Evolutionary conservation across 2,797 vertebrate species (phyloP).

Genomic region (Pantherophis alleghaniensis): DNA sequence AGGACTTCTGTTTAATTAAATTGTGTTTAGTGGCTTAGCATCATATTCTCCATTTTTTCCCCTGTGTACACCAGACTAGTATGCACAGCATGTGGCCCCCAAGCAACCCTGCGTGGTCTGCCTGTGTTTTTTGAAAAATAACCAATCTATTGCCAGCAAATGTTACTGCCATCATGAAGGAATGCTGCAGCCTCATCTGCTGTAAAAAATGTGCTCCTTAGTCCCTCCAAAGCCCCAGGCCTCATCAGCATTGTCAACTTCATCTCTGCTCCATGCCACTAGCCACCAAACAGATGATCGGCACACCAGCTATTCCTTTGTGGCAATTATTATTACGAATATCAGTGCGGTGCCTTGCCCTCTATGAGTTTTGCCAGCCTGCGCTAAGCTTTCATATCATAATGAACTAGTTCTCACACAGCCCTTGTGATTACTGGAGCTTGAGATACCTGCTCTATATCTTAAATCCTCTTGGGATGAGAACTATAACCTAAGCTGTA

Average conservation of each 20-base stretch:
- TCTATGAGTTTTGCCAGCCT: background rate
- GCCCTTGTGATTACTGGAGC: background rate
- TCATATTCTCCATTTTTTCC: background rate
- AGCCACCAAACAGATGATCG: background rate
- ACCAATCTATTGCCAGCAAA: background rate
- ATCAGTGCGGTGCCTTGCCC: background rate
- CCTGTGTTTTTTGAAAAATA: background rate
- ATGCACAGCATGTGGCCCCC: background rate
- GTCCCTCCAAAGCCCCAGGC: background rate
- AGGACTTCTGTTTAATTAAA: background rate
- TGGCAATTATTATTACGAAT: background rate
- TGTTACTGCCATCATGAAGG: background rate
- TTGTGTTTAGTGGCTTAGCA: background rate
- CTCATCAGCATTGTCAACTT: background rate
- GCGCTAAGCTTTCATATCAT: background rate
- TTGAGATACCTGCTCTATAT: background rate
- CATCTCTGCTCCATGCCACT: background rate
- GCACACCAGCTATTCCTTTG: background rate
- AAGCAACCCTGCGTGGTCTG: background rate
- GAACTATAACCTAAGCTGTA: background rate
- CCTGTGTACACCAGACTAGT: background rate
- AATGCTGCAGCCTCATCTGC: no score
- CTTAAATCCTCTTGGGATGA: background rate
- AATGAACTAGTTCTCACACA: background rate
- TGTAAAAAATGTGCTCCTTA: background rate